Base-by-base conservation (phyloP, 2,113 vertebrate species). In the Hippocampus mohnikei region DNA sequence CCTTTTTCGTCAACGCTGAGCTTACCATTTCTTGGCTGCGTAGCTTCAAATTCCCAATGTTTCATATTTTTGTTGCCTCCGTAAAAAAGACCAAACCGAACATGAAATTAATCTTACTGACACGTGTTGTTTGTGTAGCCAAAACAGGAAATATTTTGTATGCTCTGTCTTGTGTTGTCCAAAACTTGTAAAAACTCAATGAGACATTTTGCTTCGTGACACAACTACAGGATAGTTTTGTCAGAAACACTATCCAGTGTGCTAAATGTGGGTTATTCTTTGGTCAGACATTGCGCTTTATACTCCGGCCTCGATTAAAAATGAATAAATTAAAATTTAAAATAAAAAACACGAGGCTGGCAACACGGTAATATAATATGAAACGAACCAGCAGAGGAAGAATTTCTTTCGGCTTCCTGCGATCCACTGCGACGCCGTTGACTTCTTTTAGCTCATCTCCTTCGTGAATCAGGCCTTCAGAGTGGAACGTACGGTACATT, bases 381-480 rank as follows among this genome's bases (percentile, higher is more conserved):
- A 72, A 23, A 83, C 88, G 69, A 37, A 98, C 96, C 93, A 98
- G 88, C 74, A 98, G 94, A 50, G 94, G 92, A 88, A 96, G 93
- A 83, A 98, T 89, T 91, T 98, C 97, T 84, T 95, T 94, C 46
- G 94, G 95, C 60, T 92, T 95, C 88, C 94, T 96, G 84, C 94
- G 88, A 74, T 95, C 93, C 63, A 96, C 87, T 0, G 93, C 92
- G 83, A 98, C 92, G 18, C 95, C 96, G 69, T 98, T 98, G 40
- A 98, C 94, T 90, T 99, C 96, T 61, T 93, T 94, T 67, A 98
- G 93, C 82, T 97, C 94, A 78, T 98, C 96, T 18, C 95, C 96
- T 87, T 96, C 93, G 1, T 94, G 95, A 89, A 99, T 97, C 77
- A 99, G 92, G 73, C 95, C 97, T 98, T 88, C 2, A 80, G 73